Evolutionary conservation across 2,113 vertebrate genomes (phyloP), one percentile per base, ranked within the genome.

Genomic region (Struthio camelus): DNA sequence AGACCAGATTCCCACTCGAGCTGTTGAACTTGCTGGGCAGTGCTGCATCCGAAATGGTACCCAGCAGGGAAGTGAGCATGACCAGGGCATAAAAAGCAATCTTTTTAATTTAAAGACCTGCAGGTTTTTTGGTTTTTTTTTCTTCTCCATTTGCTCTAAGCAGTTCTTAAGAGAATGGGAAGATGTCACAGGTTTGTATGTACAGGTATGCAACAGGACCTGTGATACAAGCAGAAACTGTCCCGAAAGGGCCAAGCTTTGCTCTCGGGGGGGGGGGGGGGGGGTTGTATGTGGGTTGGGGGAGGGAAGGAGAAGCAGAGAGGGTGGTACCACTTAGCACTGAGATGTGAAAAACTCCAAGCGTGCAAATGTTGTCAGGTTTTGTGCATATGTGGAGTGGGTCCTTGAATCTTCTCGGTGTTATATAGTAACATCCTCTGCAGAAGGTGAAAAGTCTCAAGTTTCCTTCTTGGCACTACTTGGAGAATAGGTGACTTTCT

Each of bases 381-480:
- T 87, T 58, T 76, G 22, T 76, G 73, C 44, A 10, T 87, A 18
- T 82, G 53, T 89, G 58, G 69, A 87, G 53, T 20, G 73, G 25
- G 79, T 64, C 42, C 50, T 54, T 0, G 0, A 46, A 69, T 46
- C 69, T 92, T 79, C 81, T 89, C 32, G 2, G 73, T 32, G 79
- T 80, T n/a, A 59, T 30, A 27, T 62, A 67, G 87, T 76, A 83
- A 75, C 61, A 69, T 85, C 54, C 40, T 85, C 71, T 81, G 54
- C 44, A 6, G 78, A 86, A 90, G 78, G 44, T 82, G 75, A 80
- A n/a, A 87, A 66, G 27, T 75, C 88, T 88, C 69, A 59, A 71
- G 67, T 88, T 94, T 81, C 59, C 34, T 91, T 93, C 92, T 80
- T 82, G 42, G 87, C 85, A 32, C 75, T 83, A 61, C 58, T 79